A percentile compares a stretch with the other conserved stretches of the same genome.
Conservation (phyloP, 2,797 vertebrate genomes). For the Sarcoramphus papa region DNA sequence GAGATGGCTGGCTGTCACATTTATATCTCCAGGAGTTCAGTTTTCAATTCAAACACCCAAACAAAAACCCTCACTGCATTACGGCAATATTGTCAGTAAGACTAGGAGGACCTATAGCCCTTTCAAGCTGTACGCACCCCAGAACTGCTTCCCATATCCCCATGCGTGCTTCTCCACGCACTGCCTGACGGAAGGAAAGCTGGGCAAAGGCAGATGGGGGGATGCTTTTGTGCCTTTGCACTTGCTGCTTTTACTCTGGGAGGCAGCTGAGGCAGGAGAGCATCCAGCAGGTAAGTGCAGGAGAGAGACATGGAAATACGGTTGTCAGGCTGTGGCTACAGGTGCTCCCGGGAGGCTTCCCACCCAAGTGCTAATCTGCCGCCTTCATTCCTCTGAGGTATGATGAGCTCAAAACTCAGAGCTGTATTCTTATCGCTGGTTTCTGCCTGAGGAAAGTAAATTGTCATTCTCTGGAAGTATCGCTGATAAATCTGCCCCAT, state of each 20-base stretch:
- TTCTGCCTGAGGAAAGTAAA: neutral
- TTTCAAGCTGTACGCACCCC: neutral
- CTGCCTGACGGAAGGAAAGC: neutral
- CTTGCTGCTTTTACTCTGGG: neutral
- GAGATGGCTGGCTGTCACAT: neutral
- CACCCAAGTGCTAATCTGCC: neutral
- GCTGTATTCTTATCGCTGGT: neutral
- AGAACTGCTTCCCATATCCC: neutral
- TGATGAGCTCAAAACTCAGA: neutral
- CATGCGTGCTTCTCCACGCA: accelerated
- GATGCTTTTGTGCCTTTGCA: neutral
- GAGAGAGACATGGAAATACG: neutral
- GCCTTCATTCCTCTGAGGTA: neutral
- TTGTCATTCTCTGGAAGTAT: neutral
- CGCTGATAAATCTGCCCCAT: neutral
- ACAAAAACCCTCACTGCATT: neutral
- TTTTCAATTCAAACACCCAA: neutral
- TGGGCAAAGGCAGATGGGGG: neutral
- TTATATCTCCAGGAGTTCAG: neutral
- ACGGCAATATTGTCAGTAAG: neutral
- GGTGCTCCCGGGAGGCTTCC: neutral
- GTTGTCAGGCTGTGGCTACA: neutral
- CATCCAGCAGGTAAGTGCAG: neutral
- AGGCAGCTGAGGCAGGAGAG: neutral
- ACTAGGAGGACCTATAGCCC: neutral